These are phyloP conservation scores for Nomada hirtipes DNA, from an alignment of 2,888 invertebrate genomes.

Conservation along the genomic window DNA sequence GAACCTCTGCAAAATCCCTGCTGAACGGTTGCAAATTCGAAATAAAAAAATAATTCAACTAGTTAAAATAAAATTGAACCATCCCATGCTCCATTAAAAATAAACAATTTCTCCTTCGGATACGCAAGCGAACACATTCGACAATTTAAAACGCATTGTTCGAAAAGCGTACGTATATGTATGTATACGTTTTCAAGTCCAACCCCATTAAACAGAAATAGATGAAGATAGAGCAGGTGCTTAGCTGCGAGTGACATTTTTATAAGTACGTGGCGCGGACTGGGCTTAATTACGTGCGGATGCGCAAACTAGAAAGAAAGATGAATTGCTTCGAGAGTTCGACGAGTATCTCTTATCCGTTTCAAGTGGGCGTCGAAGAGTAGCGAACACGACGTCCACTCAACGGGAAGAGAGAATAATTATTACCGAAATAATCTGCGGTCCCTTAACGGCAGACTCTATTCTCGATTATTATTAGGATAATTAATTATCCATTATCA, in stretches of 20 bases:
- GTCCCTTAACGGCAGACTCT: conserved; percentile 31
- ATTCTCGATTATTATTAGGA: conserved; percentile 36
- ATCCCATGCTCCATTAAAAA: too few species aligned
- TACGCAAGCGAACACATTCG: neutral
- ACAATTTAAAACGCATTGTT: neutral
- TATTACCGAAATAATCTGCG: conserved; percentile 55
- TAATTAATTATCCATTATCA: conserved; percentile 55
- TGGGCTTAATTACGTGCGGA: conserved; percentile 54
- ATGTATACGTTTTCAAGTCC: neutral
- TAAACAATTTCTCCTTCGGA: too few species aligned
- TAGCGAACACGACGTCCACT: conserved; percentile 47
- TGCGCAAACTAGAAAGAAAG: conserved; percentile 42
- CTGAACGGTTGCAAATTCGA: too few species aligned
- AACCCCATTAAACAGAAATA: neutral
- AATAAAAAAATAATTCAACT: too few species aligned
- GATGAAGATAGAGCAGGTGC: conserved; percentile 52
- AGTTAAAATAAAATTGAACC: too few species aligned
- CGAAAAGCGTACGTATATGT: too few species aligned
- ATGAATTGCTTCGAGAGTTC: conserved; percentile 38
- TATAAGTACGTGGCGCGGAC: conserved; percentile 16
- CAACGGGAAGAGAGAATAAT: conserved; percentile 47
- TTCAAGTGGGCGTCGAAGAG: conserved; percentile 56
- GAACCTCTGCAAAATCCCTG: too few species aligned
- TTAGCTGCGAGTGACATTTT: conserved; percentile 24
- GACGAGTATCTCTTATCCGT: conserved; percentile 34